A percentile compares a stretch with the other conserved stretches of the same genome.
phyloP scores from a whole-genome alignment of 2,888 invertebrate genomes.

The Sarcophaga subvicina region DNA sequence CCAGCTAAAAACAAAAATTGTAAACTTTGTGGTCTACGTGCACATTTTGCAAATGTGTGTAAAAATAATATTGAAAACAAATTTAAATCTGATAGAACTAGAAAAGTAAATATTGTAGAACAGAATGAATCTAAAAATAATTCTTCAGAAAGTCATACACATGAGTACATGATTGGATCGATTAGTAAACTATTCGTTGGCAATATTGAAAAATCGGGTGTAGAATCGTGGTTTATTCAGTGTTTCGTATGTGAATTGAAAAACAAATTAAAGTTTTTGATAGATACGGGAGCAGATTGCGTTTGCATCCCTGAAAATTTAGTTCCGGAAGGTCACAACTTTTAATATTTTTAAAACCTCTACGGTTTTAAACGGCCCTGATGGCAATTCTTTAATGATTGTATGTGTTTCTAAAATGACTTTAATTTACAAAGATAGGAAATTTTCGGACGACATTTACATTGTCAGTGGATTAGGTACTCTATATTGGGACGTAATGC shows the following conservation, averaged over 20 bases:
- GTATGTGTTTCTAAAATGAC: conserved; percentile 46
- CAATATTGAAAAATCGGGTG: not conserved
- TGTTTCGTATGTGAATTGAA: not conserved
- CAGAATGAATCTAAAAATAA: not conserved
- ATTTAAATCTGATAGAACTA: not conserved
- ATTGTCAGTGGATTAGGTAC: not conserved
- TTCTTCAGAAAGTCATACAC: not conserved
- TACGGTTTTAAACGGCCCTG: not conserved
- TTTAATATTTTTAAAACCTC: not conserved
- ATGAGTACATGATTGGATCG: not conserved
- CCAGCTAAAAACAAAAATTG: too few relatives aligned
- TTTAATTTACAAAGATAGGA: conserved; percentile 45
- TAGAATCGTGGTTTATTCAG: not conserved
- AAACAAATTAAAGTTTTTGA: conserved; percentile 9
- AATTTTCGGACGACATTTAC: conserved; percentile 29
- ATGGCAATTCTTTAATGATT: conserved; percentile 2
- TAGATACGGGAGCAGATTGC: conserved; percentile 37
- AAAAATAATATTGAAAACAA: too few relatives aligned
- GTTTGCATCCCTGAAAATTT: conserved; percentile 7
- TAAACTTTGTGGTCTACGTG: too few relatives aligned
- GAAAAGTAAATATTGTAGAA: not conserved
- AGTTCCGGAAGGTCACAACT: not conserved
- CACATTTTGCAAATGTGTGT: too few relatives aligned
- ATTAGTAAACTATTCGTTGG: not conserved
- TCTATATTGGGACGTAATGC: conserved; percentile 13